These are phyloP conservation scores for Saccostrea echinata DNA, from an alignment of 1,140 invertebrate genomes.

Conservation along the genomic window DNA sequence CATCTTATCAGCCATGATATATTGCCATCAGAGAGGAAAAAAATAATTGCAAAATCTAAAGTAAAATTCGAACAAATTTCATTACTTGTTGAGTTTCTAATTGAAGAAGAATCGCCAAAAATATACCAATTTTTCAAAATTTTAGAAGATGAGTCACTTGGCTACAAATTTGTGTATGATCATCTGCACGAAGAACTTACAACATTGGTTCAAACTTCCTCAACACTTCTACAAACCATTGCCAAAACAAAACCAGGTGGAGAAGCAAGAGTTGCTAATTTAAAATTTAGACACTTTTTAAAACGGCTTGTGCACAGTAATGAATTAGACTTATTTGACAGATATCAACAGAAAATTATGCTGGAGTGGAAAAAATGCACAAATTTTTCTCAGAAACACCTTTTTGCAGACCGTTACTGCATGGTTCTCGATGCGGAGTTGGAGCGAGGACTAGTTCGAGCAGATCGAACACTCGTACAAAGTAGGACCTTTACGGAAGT, in stretches of 20 bases:
- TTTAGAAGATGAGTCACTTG: background rate
- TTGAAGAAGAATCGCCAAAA: background rate
- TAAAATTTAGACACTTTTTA: background rate
- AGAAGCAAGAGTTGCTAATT: background rate
- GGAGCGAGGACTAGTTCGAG: conserved; percentile 19
- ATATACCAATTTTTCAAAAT: background rate
- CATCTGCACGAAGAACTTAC: background rate
- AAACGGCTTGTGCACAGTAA: background rate
- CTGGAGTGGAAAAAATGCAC: background rate
- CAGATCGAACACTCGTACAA: conserved; percentile 16
- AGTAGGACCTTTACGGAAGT: background rate
- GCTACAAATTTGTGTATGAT: background rate
- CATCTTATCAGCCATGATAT: background rate
- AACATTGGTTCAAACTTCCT: background rate
- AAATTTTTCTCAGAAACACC: background rate
- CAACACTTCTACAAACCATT: background rate
- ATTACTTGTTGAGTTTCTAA: background rate
- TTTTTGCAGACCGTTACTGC: conserved; percentile 30
- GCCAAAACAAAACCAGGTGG: background rate
- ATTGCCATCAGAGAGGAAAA: background rate
- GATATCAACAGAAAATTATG: background rate
- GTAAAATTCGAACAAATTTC: background rate
- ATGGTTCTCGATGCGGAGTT: conserved; percentile 39
- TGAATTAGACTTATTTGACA: background rate
- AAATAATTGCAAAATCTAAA: background rate